A percentile compares a stretch with the other conserved stretches of the same genome.
phyloP scores from a whole-genome alignment of 2,113 vertebrate genomes.

The Anarhynchus alexandrinus region DNA sequence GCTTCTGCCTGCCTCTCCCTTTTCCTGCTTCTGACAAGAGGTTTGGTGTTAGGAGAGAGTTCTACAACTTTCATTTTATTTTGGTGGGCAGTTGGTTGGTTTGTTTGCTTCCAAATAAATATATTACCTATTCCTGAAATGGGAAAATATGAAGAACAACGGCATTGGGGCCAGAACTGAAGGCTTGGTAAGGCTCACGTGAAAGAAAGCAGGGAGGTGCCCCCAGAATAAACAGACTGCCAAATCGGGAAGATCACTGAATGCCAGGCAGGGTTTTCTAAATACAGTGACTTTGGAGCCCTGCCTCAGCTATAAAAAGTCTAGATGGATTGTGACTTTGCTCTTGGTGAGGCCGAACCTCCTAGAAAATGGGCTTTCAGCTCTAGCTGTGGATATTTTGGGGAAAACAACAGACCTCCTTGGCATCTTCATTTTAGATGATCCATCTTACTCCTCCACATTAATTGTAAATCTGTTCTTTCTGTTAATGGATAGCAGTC shows the following conservation, averaged over 20 bases:
- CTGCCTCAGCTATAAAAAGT: neutral
- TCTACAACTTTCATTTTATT: neutral
- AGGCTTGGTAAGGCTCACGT: neutral
- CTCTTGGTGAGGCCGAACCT: neutral
- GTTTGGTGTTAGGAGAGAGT: neutral
- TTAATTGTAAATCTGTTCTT: neutral
- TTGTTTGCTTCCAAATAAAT: neutral
- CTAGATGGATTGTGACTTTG: neutral
- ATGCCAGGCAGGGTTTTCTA: neutral
- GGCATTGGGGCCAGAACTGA: neutral
- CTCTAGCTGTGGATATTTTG: neutral
- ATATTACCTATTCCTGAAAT: neutral
- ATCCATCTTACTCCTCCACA: neutral
- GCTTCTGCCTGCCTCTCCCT: neutral
- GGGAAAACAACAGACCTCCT: neutral
- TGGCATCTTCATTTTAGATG: neutral
- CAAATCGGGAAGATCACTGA: neutral
- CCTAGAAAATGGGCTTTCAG: neutral
- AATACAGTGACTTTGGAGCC: neutral
- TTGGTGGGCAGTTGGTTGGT: neutral
- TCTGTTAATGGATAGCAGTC: neutral
- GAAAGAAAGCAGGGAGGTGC: neutral
- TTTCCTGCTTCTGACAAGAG: neutral
- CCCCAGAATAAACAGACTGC: neutral
- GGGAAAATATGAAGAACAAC: neutral